These are phyloP conservation scores for Regulus satrapa DNA, from an alignment of 2,113 vertebrate genomes.

Conservation along the genomic window DNA sequence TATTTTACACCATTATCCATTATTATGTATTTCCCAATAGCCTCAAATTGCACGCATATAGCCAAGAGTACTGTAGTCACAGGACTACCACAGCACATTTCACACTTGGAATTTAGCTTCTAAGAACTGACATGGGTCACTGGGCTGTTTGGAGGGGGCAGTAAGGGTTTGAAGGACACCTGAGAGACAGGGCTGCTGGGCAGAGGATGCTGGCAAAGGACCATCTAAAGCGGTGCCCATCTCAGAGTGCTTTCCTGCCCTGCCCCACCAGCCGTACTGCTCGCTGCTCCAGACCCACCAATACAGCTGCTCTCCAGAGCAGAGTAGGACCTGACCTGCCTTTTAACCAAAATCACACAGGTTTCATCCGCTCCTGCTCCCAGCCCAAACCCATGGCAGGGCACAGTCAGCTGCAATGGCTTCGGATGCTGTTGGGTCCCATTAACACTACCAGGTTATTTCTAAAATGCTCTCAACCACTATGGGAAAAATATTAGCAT, in stretches of 20 bases:
- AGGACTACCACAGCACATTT: not conserved
- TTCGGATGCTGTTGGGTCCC: not conserved
- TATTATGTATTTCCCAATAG: not conserved
- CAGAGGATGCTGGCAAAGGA: not conserved
- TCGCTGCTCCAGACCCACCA: not conserved
- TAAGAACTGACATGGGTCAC: not conserved
- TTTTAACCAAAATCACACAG: not conserved
- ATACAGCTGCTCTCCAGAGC: not conserved
- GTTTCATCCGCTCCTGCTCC: not conserved
- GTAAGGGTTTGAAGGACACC: not conserved
- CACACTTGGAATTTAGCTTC: not conserved
- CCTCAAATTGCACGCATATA: not conserved
- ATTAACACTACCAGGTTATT: not conserved
- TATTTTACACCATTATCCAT: not conserved
- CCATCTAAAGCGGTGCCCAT: not conserved
- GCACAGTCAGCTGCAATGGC: not conserved
- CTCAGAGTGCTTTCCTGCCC: not conserved
- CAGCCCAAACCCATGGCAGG: not conserved
- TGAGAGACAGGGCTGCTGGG: accelerated
- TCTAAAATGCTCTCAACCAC: not conserved
- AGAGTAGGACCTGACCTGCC: not conserved
- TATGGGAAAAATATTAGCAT: not conserved
- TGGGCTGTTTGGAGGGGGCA: not conserved
- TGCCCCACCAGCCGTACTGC: accelerated
- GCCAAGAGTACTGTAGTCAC: not conserved